Evolutionary conservation across 2,888 invertebrate species (phyloP).

Genomic region (Theristus sp.): DNA sequence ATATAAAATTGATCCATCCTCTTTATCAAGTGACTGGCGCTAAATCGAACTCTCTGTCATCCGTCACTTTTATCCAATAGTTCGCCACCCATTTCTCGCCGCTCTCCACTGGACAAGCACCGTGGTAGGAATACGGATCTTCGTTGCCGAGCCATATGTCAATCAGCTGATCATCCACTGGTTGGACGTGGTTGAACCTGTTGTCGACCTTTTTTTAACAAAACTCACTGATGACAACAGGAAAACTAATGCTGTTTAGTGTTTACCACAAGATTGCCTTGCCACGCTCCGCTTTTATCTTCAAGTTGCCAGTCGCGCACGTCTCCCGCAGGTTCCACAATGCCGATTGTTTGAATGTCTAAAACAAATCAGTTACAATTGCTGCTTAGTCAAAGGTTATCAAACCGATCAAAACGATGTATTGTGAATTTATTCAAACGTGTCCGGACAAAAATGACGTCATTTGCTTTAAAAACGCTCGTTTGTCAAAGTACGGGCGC

Average conservation of each 20-base stretch:
- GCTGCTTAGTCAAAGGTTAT: too few relatives aligned
- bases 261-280: constrained; percentile 26
- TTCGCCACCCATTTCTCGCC: constrained; percentile 26
- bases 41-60: constrained; percentile 10
- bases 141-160: constrained; percentile 19
- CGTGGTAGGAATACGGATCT: constrained; percentile 17
- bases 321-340: constrained; percentile 11
- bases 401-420: too few relatives aligned
- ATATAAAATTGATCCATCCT: too few relatives aligned
- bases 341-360: background rate
- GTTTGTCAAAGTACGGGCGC: too few relatives aligned
- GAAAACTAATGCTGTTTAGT: too few relatives aligned
- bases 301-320: constrained; percentile 16
- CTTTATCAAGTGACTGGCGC: background rate
- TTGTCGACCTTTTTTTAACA: too few relatives aligned
- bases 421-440: too few relatives aligned
- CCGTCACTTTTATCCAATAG: constrained; percentile 22
- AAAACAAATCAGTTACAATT: too few relatives aligned
- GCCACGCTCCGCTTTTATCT: constrained; percentile 14
- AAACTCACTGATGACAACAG: too few relatives aligned
- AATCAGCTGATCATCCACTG: constrained; percentile 11
- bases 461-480: too few relatives aligned
- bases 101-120: constrained; percentile 19
- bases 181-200: constrained; percentile 19
- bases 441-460: too few relatives aligned